phyloP scores from a whole-genome alignment of 2,113 vertebrate genomes.

The Ptyas mucosa region DNA sequence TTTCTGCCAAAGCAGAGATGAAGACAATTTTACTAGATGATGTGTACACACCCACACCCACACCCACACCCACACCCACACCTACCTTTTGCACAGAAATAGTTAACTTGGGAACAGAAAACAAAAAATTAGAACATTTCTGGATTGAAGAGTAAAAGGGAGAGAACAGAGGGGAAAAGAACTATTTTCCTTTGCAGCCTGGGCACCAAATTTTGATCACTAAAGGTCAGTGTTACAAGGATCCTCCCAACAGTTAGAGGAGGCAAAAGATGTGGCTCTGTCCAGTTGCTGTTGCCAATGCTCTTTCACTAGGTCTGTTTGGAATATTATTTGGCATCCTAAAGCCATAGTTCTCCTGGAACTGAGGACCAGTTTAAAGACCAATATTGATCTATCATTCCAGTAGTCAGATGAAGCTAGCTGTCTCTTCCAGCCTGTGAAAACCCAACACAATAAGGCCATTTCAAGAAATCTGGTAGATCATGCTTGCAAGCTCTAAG shows the following conservation, averaged over 20 bases:
- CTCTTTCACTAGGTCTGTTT: background rate
- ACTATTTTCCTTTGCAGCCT: background rate
- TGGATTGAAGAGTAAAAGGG: background rate
- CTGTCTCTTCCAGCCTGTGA: background rate
- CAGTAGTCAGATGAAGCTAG: background rate
- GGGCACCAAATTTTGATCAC: background rate
- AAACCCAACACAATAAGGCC: background rate
- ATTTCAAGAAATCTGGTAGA: background rate
- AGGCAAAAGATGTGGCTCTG: background rate
- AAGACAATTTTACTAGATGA: too few relatives aligned
- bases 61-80: too few relatives aligned
- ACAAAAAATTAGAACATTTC: background rate
- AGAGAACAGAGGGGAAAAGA: background rate
- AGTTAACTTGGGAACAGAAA: background rate
- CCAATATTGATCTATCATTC: background rate
- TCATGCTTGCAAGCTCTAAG: background rate
- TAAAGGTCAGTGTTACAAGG: background rate
- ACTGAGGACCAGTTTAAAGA: background rate
- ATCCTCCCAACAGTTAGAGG: background rate
- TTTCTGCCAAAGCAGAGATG: too few relatives aligned
- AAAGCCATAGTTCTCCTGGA: background rate
- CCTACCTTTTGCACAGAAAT: background rate
- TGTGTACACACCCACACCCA: too few relatives aligned
- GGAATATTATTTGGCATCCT: background rate
- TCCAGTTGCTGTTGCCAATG: background rate